phyloP scores from a whole-genome alignment of 2,888 invertebrate genomes.

The Oligia strigilis region DNA sequence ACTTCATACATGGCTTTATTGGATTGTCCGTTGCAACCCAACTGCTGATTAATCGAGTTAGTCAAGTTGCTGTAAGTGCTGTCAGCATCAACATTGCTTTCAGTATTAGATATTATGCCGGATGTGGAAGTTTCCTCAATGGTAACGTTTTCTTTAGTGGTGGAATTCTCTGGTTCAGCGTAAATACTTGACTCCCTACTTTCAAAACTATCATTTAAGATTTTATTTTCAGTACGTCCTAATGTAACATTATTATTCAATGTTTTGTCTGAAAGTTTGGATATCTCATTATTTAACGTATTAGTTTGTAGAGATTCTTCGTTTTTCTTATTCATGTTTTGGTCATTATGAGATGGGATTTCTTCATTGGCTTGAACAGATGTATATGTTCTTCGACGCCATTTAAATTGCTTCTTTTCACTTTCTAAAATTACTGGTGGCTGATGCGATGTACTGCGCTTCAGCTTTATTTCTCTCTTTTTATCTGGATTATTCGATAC shows the following conservation, averaged over 20 bases:
- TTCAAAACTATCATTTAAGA: constrained; percentile 29
- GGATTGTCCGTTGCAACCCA: background rate
- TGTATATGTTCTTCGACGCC: constrained; percentile 70
- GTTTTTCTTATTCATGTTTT: constrained; percentile 33
- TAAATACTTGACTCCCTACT: constrained; percentile 62
- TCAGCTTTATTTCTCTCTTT: constrained; percentile 68
- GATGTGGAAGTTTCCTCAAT: constrained; percentile 75
- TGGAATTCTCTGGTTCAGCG: constrained; percentile 11
- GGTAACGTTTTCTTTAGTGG: constrained; percentile 57
- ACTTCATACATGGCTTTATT: constrained; percentile 75
- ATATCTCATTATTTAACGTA: constrained; percentile 2
- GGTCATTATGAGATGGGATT: constrained; percentile 22
- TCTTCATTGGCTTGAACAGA: constrained; percentile 14
- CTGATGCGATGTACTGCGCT: constrained; percentile 59
- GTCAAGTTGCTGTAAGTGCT: constrained; percentile 31
- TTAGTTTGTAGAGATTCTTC: constrained; percentile 10
- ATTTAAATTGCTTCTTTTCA: constrained; percentile 71
- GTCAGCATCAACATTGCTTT: constrained; percentile 68
- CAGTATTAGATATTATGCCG: constrained; percentile 73
- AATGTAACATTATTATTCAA: constrained; percentile 6
- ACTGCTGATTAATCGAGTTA: constrained; percentile 21
- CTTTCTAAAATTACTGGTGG: constrained; percentile 29
- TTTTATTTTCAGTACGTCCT: constrained; percentile 18
- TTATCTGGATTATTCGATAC: constrained; percentile 31
- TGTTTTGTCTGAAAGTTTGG: constrained; percentile 3